Evolutionary conservation across 2,113 vertebrate species (phyloP), one percentile per base, ranked within the genome.

Genomic region (Perccottus glenii): DNA sequence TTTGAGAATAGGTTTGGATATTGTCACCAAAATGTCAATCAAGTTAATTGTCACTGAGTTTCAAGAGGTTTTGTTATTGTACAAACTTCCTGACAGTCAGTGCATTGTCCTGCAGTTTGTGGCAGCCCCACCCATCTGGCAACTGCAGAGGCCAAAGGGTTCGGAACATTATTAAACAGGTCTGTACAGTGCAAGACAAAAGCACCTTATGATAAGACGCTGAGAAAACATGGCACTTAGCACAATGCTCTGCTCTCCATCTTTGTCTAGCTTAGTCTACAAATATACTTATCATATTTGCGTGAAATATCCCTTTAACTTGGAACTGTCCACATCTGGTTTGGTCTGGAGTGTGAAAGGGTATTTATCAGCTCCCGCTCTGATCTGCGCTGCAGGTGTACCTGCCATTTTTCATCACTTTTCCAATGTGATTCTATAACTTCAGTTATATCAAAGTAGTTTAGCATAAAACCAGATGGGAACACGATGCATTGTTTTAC

Each of bases 131-230:
- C 78, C 84, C 76, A 58, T 40, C 52, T 48, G 62, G 46, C 33
- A 75, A 16, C 9, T 1, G 65, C 47, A 11, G 43, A 65, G 45
- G 42, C 15, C 5, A 40, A 70, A 40, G 33, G 0, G 14, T 47
- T 70, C 66, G 42, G 55, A 32, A 48, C 60, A 51, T 46, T 53
- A 47, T 51, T 33, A 64, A 81, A 81, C 78, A 73, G 69, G 82
- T 81, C 57, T 16, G 59, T 58, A 65, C 75, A 60, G 57, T 56
- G 47, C 62, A 32, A 35, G 64, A 75, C 82, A 78, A 66, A 62
- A 44, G 71, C 46, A 35, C 50, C 60, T 8, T 33, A 32, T 43
- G 62, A 52, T 60, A 59, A 58, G 46, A 33, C 35, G 9, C 0
- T 60, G 56, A 60, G 58, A 70, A 48, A 27, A 27, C 48, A 42